These are phyloP conservation scores for Matsumyia berberina DNA, from an alignment of 2,888 invertebrate species.

Conservation along the genomic window DNA sequence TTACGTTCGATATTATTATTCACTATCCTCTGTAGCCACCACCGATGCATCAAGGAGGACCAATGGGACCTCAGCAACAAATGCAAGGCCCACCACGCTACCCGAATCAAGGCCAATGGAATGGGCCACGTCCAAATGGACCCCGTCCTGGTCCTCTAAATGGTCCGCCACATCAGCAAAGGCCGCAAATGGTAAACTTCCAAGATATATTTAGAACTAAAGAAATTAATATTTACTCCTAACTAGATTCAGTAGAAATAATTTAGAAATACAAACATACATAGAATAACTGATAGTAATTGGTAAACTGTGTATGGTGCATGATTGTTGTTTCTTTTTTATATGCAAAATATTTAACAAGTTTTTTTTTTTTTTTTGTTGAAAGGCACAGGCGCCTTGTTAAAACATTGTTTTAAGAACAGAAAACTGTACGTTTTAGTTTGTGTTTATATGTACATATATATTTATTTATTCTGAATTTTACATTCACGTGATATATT, in stretches of 20 bases:
- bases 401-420: no score
- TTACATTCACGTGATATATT: no score
- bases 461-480: no score
- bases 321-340: background rate
- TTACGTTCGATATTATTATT: slow-evolving; percentile 73
- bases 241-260: background rate
- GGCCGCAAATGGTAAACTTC: slow-evolving; percentile 86
- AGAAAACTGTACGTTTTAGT: no score
- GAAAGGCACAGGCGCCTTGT: no score
- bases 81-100: slow-evolving; percentile 86
- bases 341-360: background rate
- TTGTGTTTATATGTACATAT: no score
- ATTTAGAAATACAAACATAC: background rate
- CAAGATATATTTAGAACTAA: slow-evolving; percentile 40
- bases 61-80: slow-evolving; percentile 85
- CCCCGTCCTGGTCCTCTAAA: slow-evolving; percentile 85
- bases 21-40: slow-evolving; percentile 78
- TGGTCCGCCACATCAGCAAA: slow-evolving; percentile 85
- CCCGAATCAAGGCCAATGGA: slow-evolving; percentile 84
- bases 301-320: background rate
- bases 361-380: no score
- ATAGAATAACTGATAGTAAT: background rate
- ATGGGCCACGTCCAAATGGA: slow-evolving; percentile 85
- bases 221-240: slow-evolving; percentile 30
- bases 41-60: slow-evolving; percentile 87